A percentile compares a stretch with the other conserved stretches of the same genome.
phyloP scores from a whole-genome alignment of 2,797 vertebrate genomes.

The Muraenolepis orangiensis region DNA sequence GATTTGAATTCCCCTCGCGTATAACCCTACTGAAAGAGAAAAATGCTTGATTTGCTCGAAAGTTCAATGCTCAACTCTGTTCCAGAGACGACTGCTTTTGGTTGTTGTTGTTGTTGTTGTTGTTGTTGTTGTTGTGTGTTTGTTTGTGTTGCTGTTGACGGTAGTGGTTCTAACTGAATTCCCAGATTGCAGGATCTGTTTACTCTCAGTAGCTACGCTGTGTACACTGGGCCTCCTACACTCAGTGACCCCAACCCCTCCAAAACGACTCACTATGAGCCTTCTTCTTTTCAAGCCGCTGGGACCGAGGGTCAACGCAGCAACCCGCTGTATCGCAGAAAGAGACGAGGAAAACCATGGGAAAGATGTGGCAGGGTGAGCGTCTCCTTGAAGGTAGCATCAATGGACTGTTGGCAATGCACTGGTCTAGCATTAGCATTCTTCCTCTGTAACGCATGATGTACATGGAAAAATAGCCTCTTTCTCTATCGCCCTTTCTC shows the following conservation, averaged over 20 bases:
- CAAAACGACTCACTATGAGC: not conserved
- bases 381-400: not conserved
- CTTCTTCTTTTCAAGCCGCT: not conserved
- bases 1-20: not conserved
- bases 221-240: not conserved
- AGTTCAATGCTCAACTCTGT: not conserved
- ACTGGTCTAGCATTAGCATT: not conserved
- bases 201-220: not conserved
- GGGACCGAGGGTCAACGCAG: not conserved
- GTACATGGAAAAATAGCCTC: not conserved
- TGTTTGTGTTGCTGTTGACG: not conserved
- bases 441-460: not conserved
- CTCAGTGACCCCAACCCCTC: not conserved
- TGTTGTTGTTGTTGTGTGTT: not conserved
- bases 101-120: not conserved
- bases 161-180: not conserved
- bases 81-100: not conserved
- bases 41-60: not conserved
- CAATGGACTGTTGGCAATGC: not conserved
- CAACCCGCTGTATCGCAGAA: not conserved
- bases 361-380: not conserved
- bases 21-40: not conserved
- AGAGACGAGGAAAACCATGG: not conserved
- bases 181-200: not conserved
- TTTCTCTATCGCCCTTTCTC: not conserved